Conservation (phyloP, 2,797 vertebrate species). For the Aeoliscus strigatus region DNA sequence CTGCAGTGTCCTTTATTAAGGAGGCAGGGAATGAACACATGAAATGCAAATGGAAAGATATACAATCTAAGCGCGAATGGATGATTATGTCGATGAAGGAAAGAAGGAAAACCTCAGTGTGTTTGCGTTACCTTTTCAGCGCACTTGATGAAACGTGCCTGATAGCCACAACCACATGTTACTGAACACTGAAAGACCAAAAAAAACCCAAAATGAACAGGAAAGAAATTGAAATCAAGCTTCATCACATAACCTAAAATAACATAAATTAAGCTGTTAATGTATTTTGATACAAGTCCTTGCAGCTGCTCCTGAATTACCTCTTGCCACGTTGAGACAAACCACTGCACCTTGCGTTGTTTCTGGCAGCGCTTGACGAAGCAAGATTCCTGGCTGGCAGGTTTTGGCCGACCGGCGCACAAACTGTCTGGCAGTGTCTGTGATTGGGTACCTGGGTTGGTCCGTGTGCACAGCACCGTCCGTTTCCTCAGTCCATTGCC, state of each 20-base stretch:
- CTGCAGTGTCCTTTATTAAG: conserved; percentile 64
- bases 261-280: neutral
- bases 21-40: neutral
- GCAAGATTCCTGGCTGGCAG: conserved; percentile 79
- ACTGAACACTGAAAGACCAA: conserved; percentile 77
- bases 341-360: conserved; percentile 83
- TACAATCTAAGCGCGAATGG: too few relatives aligned
- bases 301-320: conserved; percentile 45
- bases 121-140: conserved; percentile 81
- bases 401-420: conserved; percentile 73
- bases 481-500: conserved; percentile 83
- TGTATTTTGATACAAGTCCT: neutral
- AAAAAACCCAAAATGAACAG: conserved; percentile 2
- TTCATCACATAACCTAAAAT: conserved; percentile 1
- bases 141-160: conserved; percentile 80
- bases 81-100: too few relatives aligned
- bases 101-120: too few relatives aligned
- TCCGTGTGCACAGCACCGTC: conserved; percentile 74
- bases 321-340: conserved; percentile 84
- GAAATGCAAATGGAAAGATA: too few relatives aligned
- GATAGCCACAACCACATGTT: conserved; percentile 79
- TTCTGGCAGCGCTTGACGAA: conserved; percentile 81
- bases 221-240: conserved; percentile 2
- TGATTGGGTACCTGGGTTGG: conserved; percentile 43
- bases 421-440: conserved; percentile 64